Percentiles rank a stretch among this genome's conserved stretches.
Evolutionary conservation across 2,888 invertebrate genomes (phyloP).

Genomic region (Trissonchulus sp.): DNA sequence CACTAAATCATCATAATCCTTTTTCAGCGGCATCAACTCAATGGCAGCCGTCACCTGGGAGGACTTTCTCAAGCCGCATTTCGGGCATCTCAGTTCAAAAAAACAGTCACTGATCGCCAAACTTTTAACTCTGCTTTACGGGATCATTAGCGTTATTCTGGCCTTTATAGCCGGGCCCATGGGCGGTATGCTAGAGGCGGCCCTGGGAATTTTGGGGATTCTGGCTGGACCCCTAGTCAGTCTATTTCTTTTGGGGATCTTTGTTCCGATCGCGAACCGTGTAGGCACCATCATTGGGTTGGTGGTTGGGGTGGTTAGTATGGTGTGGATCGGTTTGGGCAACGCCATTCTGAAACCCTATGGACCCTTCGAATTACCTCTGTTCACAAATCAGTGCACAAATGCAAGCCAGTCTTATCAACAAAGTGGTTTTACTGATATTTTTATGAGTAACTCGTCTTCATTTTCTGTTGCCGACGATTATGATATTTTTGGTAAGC

Average conservation of each 20-base stretch:
- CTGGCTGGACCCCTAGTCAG: constrained; percentile 80
- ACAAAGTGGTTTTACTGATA: too few species aligned
- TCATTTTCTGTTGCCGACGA: too few species aligned
- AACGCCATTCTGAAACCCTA: constrained; percentile 38
- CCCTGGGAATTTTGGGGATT: constrained; percentile 66
- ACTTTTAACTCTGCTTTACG: constrained; percentile 22
- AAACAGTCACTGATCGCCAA: background rate
- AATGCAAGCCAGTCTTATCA: too few species aligned
- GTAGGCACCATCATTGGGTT: constrained; percentile 39
- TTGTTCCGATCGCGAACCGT: constrained; percentile 74
- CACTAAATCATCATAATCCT: too few species aligned
- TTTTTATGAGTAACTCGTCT: too few species aligned
- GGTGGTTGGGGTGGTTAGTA: constrained; percentile 27
- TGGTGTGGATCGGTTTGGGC: constrained; percentile 31
- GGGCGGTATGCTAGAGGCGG: constrained; percentile 40
- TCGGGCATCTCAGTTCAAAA: background rate
- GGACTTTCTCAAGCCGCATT: constrained; percentile 37
- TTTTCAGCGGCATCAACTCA: constrained; percentile 38
- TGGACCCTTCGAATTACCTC: constrained; percentile 34
- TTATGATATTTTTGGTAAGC: too few species aligned
- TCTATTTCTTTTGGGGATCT: constrained; percentile 78
- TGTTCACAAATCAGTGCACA: background rate
- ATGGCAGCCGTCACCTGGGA: constrained; percentile 41
- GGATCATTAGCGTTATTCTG: constrained; percentile 36
- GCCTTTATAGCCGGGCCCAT: constrained; percentile 39